A percentile compares a stretch with the other conserved stretches of the same genome.
phyloP scores from a whole-genome alignment of 2,797 vertebrate species.

The Pangasius krempfi region DNA sequence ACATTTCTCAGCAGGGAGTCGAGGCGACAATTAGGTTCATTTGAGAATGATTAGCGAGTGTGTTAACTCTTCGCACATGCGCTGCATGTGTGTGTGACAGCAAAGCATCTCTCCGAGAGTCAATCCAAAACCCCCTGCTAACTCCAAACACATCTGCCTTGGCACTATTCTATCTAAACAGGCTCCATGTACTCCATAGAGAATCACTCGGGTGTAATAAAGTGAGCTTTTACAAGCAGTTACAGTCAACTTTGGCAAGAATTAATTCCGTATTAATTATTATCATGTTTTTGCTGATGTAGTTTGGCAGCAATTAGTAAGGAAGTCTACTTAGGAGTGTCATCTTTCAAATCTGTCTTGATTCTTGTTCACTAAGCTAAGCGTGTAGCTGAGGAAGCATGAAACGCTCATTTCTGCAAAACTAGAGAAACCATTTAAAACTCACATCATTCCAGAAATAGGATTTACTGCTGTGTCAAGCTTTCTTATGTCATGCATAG shows the following conservation, averaged over 20 bases:
- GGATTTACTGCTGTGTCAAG: constrained; percentile 13
- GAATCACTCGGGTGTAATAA: constrained; percentile 3
- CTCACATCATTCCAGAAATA: not conserved
- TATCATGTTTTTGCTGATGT: not conserved
- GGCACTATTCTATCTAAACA: constrained; percentile 23
- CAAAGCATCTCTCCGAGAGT: constrained; percentile 41
- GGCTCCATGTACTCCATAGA: constrained; percentile 9
- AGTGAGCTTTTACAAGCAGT: constrained; percentile 9
- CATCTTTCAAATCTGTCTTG: not conserved
- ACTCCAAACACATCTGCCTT: constrained; percentile 46
- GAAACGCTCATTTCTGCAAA: not conserved
- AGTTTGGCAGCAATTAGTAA: not conserved
- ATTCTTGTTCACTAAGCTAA: not conserved
- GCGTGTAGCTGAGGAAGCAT: not conserved
- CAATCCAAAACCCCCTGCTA: constrained; percentile 41
- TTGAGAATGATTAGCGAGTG: constrained; percentile 65
- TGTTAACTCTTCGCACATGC: constrained; percentile 55
- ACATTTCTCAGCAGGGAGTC: constrained; percentile 58
- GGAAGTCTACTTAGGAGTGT: not conserved
- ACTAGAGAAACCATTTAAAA: not conserved
- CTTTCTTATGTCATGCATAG: not conserved
- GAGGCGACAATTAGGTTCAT: constrained; percentile 61
- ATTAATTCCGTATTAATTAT: not conserved
- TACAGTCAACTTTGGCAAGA: not conserved
- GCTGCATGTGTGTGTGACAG: constrained; percentile 55